Evolutionary conservation across 64 coral and sea anemone genomes (phyloP).

Genomic region (Orbicella faveolata): DNA sequence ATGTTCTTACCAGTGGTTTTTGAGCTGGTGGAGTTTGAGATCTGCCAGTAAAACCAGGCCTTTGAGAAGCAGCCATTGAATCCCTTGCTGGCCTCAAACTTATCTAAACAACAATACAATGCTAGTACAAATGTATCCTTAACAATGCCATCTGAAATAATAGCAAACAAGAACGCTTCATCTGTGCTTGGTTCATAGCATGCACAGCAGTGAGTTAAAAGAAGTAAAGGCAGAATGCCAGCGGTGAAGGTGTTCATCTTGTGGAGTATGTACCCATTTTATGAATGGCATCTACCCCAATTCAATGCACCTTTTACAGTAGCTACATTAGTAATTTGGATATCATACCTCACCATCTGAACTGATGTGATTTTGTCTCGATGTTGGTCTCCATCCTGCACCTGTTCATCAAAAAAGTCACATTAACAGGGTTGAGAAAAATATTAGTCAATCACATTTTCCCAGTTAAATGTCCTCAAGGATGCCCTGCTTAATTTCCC

Average conservation of each 20-base stretch:
- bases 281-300: too few species aligned
- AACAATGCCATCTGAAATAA: neutral
- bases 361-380: constrained; percentile 51
- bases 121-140: neutral
- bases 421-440: neutral
- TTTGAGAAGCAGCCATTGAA: constrained; percentile 84
- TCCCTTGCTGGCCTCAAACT: constrained; percentile 91
- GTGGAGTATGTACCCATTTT: too few species aligned
- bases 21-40: constrained; percentile 39
- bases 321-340: neutral
- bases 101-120: constrained; percentile 54
- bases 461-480: too few species aligned
- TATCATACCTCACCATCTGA: constrained; percentile 86
- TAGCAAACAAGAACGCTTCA: too few species aligned
- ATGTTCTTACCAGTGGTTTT: neutral
- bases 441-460: neutral
- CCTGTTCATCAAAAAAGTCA: constrained; percentile 19
- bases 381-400: constrained; percentile 38
- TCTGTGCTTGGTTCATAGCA: too few species aligned
- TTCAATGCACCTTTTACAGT: too few species aligned
- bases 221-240: too few species aligned
- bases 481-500: too few species aligned
- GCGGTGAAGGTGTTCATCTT: too few species aligned
- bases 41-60: constrained; percentile 57
- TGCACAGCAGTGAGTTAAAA: too few species aligned